phyloP scores from a whole-genome alignment of 2,888 invertebrate species.

The Drosophila neonasuta region DNA sequence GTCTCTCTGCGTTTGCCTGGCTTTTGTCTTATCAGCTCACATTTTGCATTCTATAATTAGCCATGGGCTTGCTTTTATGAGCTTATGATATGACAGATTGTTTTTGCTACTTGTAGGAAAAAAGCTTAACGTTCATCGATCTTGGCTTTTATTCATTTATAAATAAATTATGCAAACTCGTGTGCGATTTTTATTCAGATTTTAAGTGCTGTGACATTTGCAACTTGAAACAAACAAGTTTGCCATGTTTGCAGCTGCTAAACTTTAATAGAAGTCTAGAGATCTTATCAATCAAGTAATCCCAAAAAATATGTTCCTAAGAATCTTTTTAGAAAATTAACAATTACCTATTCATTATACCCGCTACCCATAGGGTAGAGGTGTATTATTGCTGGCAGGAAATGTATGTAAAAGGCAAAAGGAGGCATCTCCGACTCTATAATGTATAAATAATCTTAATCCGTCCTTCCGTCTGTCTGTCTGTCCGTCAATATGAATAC shows the following conservation, averaged over 20 bases:
- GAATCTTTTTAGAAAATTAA: background rate
- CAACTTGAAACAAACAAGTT: background rate
- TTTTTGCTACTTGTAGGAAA: constrained; percentile 1
- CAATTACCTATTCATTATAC: too few relatives aligned
- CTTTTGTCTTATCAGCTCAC: constrained; percentile 43
- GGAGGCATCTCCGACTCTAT: too few relatives aligned
- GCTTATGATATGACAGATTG: constrained; percentile 50
- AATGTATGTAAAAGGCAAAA: too few relatives aligned
- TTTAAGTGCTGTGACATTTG: background rate
- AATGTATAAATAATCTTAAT: too few relatives aligned
- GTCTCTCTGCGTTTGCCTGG: background rate
- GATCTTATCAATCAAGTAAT: background rate
- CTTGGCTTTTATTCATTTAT: background rate
- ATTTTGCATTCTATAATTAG: constrained; percentile 47
- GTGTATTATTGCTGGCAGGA: too few relatives aligned
- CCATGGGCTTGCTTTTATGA: constrained; percentile 32
- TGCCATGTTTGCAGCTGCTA: too few relatives aligned
- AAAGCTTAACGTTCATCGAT: constrained; percentile 38
- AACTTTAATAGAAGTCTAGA: too few relatives aligned
- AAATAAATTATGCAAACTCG: too few relatives aligned
- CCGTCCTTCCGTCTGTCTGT: too few relatives aligned
- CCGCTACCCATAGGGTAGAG: too few relatives aligned
- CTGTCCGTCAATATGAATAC: too few relatives aligned
- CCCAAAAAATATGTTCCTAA: background rate
- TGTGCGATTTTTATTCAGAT: background rate